Evolutionary conservation across 2,113 vertebrate genomes (phyloP).

Genomic region (Protobothrops flavoviridis): DNA sequence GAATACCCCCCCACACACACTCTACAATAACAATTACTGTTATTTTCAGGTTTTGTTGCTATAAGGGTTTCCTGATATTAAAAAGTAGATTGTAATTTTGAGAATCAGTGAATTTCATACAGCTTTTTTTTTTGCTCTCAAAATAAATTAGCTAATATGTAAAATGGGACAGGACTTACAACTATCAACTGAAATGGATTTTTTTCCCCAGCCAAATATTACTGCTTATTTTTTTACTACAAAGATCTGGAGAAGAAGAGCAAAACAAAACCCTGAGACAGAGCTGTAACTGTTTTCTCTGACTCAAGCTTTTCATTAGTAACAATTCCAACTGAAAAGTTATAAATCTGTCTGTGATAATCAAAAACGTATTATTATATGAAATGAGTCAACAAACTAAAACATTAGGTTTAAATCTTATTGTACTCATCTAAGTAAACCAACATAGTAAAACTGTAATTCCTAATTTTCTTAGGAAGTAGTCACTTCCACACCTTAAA

Average conservation of each 20-base stretch:
- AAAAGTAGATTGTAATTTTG: neutral
- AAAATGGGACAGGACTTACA: neutral
- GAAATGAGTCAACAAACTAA: neutral
- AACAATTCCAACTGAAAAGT: neutral
- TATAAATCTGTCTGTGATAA: neutral
- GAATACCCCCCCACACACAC: neutral
- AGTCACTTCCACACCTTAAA: neutral
- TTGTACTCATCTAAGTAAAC: neutral
- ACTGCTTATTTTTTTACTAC: neutral
- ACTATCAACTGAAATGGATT: rapidly evolving
- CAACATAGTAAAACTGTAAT: neutral
- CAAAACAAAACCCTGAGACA: neutral
- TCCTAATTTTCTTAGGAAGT: neutral
- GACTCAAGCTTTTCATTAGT: neutral
- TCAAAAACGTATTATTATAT: neutral
- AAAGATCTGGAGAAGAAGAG: neutral
- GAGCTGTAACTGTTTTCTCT: neutral
- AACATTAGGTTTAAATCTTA: neutral
- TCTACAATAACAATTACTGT: neutral
- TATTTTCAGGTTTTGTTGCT: neutral
- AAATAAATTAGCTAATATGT: neutral
- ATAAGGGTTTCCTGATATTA: neutral
- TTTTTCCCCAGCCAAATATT: neutral
- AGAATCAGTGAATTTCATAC: neutral
- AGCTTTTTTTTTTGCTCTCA: neutral